Percentiles rank a stretch among this genome's conserved stretches.
Evolutionary conservation across 1,140 invertebrate species (phyloP).

Genomic region (Drepana arcuata): DNA sequence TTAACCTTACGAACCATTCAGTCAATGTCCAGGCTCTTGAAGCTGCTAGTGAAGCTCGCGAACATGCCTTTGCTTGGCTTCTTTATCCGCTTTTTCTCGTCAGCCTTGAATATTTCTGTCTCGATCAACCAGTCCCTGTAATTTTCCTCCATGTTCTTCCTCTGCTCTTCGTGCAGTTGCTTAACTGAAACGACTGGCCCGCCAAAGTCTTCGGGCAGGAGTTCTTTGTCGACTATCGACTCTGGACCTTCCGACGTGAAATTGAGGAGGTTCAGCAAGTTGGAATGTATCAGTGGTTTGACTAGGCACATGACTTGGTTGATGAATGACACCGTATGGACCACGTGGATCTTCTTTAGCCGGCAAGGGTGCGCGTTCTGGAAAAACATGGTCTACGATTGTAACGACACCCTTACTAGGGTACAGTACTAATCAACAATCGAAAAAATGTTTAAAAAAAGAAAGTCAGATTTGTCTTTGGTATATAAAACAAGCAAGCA

Average conservation of each 20-base stretch:
- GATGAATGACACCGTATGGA: constrained; percentile 75
- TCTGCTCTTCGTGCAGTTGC: constrained; percentile 61
- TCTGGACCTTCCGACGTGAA: constrained; percentile 66
- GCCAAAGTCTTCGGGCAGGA: constrained; percentile 67
- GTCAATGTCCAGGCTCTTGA: constrained; percentile 64
- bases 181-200: constrained; percentile 57
- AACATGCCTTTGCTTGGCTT: constrained; percentile 66
- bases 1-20: too few relatives aligned
- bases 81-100: constrained; percentile 68
- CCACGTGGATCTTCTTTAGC: constrained; percentile 74
- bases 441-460: too few relatives aligned
- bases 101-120: constrained; percentile 60
- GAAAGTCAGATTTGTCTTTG: too few relatives aligned
- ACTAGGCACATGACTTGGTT: constrained; percentile 75
- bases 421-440: too few relatives aligned
- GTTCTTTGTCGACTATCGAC: constrained; percentile 56
- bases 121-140: constrained; percentile 69
- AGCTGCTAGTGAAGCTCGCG: constrained; percentile 56
- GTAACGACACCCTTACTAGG: too few relatives aligned
- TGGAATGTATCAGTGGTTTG: constrained; percentile 73
- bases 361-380: constrained; percentile 75
- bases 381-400: constrained; percentile 23
- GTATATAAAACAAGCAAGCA: too few relatives aligned
- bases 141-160: constrained; percentile 60
- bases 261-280: constrained; percentile 71